These are phyloP conservation scores for Acestrorhynchus altus DNA, from an alignment of 2,797 vertebrate genomes.

Conservation along the genomic window DNA sequence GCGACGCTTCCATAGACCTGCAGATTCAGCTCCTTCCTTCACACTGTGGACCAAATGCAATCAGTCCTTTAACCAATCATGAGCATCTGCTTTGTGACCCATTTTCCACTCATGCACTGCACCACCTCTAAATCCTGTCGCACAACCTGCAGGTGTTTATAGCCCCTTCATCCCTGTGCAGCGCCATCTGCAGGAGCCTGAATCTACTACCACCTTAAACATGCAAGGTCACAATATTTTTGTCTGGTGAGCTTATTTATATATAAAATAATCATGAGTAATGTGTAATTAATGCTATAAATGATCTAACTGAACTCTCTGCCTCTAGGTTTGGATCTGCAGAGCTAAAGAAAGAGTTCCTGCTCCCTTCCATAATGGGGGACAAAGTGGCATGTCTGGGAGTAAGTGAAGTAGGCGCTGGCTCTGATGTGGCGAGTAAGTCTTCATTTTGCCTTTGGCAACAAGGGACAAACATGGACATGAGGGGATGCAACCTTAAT, in stretches of 20 bases:
- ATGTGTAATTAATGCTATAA: conserved; percentile 19
- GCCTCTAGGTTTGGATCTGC: conserved; percentile 81
- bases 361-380: conserved; percentile 81
- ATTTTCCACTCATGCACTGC: too few relatives aligned
- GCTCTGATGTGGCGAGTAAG: conserved; percentile 89
- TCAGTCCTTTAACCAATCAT: too few relatives aligned
- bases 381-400: conserved; percentile 87
- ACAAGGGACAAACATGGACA: not conserved
- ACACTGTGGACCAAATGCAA: too few relatives aligned
- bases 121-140: too few relatives aligned
- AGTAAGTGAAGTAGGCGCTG: conserved; percentile 83
- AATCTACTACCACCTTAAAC: too few relatives aligned
- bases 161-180: too few relatives aligned
- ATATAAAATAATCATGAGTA: conserved; percentile 23
- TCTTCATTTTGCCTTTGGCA: conserved; percentile 8
- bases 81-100: too few relatives aligned
- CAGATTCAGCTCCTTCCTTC: too few relatives aligned
- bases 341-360: conserved; percentile 84
- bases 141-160: too few relatives aligned
- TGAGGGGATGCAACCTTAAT: conserved; percentile 13
- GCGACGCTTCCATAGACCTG: too few relatives aligned
- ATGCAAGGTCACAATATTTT: not conserved
- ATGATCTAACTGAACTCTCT: conserved; percentile 31
- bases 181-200: too few relatives aligned
- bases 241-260: not conserved